These are phyloP conservation scores for Ochropacha duplaris DNA, from an alignment of 2,888 invertebrate species.

Conservation along the genomic window DNA sequence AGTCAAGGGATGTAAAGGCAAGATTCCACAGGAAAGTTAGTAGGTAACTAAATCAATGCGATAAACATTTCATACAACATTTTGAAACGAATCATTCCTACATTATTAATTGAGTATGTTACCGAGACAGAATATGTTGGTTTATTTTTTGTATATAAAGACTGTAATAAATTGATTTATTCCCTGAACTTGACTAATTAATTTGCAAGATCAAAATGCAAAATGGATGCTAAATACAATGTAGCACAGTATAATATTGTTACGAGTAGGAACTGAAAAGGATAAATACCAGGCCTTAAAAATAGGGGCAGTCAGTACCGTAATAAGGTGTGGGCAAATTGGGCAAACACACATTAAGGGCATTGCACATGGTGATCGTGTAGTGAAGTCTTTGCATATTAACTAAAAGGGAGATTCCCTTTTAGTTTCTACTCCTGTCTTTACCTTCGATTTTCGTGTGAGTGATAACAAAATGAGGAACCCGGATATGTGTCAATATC, in stretches of 20 bases:
- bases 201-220: background rate
- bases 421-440: background rate
- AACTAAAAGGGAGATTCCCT: no score
- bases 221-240: background rate
- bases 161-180: background rate
- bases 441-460: background rate
- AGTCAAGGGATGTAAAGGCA: no score
- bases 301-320: background rate
- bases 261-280: background rate
- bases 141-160: slow-evolving; percentile 1
- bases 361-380: no score
- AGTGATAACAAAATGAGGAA: no score
- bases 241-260: background rate
- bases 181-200: background rate
- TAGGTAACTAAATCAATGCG: no score
- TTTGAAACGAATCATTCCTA: background rate
- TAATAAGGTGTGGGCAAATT: background rate
- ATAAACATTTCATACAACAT: background rate
- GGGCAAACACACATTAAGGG: background rate
- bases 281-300: background rate
- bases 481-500: background rate
- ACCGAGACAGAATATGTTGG: background rate
- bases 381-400: no score
- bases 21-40: no score
- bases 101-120: background rate